Evolutionary conservation across 2,113 vertebrate genomes (phyloP), one percentile per base, ranked within the genome.

Genomic region (Sardina pilchardus): DNA sequence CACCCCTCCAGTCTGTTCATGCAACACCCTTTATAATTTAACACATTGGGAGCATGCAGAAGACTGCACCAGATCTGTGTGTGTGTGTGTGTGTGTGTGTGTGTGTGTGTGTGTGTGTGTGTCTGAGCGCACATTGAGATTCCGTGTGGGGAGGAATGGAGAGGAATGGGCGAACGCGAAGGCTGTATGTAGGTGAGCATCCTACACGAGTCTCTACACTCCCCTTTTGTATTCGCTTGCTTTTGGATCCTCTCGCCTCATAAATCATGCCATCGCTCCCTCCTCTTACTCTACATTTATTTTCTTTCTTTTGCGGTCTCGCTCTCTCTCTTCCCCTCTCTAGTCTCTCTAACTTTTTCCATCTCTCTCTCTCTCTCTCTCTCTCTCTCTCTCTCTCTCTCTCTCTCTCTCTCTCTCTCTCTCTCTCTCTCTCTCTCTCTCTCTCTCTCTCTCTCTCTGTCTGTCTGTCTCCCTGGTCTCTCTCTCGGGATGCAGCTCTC

Each of bases 251-350:
- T 14, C n/a, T 10, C 63, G 14, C 26, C 63, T 71, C 63, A 71
- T 71, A 71, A 71, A 71, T 71, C 63, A 71, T 34, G 30, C n/a
- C 63, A 71, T 26, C 34, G 9, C 26, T 14, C 63, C 10, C 63
- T 16, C 8, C 63, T 71, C n/a, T 34, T 71, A 7, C n/a, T 14
- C 63, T 14, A 30, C 1, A 34, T 71, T 26, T 63, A 12, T 59
- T 85, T 43, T 84, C 86, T 81, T 85, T 90, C 10, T 42, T 4
- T 42, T 42, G 39, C 39, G 39, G 39, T 75, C 45, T 67, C 26
- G 44, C 45, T 42, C 82, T 47, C 44, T 45, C 3, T 30, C 12
- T 34, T 21, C 24, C 43, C 16, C 39, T 39, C 39, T 39, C 39
- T 39, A n/a, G n/a, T n/a, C n/a, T n/a, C 3, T n/a, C 14, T 36